Conservation (phyloP, 2,888 invertebrate species). For the Buathra laborator region DNA sequence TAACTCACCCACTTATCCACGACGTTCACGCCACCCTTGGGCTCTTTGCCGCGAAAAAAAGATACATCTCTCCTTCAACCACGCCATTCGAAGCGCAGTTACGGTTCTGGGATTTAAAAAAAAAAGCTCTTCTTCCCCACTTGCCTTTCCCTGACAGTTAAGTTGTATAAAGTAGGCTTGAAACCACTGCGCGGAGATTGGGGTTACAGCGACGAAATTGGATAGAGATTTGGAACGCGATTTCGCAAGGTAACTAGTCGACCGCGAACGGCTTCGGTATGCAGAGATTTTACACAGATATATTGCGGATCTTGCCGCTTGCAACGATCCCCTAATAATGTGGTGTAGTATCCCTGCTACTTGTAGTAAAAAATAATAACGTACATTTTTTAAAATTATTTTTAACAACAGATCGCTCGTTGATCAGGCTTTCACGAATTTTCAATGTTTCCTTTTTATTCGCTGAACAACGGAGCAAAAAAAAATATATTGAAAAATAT, state of each 20-base stretch:
- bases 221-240: slow-evolving; percentile 53
- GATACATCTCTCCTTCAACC: slow-evolving; percentile 34
- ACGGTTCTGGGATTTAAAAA: slow-evolving; percentile 27
- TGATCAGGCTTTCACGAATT: too few relatives aligned
- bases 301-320: neutral
- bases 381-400: too few relatives aligned
- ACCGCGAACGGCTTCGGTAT: slow-evolving; percentile 3
- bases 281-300: neutral
- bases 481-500: too few relatives aligned
- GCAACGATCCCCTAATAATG: neutral
- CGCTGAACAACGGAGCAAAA: too few relatives aligned
- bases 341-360: neutral
- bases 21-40: neutral
- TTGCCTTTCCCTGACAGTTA: neutral
- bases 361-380: neutral
- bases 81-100: neutral
- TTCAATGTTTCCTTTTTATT: too few relatives aligned
- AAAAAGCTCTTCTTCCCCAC: slow-evolving; percentile 9
- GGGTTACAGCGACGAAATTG: slow-evolving; percentile 55
- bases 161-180: slow-evolving; percentile 37
- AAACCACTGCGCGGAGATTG: slow-evolving; percentile 13
- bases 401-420: too few relatives aligned
- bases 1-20: slow-evolving; percentile 3
- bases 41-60: neutral
- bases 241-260: slow-evolving; percentile 42